Conservation (phyloP, 2,113 vertebrate genomes). For the Passer domesticus region DNA sequence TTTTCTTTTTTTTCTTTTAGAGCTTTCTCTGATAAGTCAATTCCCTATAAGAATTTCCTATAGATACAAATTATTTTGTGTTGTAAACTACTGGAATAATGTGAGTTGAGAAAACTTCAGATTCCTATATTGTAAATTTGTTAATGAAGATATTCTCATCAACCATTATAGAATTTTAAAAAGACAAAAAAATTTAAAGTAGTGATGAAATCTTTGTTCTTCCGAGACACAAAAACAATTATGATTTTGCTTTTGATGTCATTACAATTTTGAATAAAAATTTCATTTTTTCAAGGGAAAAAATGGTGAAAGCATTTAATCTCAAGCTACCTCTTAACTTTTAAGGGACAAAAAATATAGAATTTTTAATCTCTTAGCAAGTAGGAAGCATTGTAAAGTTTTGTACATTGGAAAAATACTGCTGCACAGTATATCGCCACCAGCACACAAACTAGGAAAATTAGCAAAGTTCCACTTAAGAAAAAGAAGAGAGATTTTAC, state of each 20-base stretch:
- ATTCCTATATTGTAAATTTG: background rate
- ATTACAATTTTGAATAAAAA: background rate
- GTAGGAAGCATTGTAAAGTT: background rate
- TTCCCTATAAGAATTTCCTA: background rate
- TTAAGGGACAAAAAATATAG: background rate
- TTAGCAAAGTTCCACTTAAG: background rate
- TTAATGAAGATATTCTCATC: background rate
- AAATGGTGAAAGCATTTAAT: rapidly evolving
- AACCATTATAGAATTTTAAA: background rate
- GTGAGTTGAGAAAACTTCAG: background rate
- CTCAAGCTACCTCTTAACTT: background rate
- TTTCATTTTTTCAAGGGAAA: rapidly evolving
- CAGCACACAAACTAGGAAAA: background rate
- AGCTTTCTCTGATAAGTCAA: background rate
- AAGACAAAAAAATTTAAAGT: background rate
- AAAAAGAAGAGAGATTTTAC: background rate
- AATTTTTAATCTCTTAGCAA: background rate
- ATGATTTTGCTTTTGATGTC: background rate
- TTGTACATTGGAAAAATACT: background rate
- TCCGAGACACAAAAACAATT: background rate
- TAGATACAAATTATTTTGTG: background rate
- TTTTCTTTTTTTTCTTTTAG: background rate
- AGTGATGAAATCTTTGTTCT: background rate
- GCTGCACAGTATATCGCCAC: background rate
- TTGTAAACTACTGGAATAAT: background rate